Base-by-base conservation (phyloP, 2,888 invertebrate species). In the Saturnia pavonia region DNA sequence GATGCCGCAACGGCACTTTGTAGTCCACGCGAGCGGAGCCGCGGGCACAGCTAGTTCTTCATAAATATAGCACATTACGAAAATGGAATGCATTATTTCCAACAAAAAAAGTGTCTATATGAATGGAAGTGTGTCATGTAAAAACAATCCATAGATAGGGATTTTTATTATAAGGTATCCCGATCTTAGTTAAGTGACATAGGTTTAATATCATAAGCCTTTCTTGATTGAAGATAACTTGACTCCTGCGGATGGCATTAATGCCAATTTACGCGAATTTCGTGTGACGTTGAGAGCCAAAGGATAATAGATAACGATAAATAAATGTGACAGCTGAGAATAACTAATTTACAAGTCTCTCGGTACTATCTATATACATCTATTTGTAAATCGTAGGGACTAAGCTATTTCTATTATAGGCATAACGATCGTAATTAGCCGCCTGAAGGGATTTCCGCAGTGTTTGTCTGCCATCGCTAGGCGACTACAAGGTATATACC, bases 401-500 rank as follows among this genome's bases (percentile, higher is more conserved):
- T 54, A 22, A 22, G n/a, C 54, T n/a, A 54, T 54, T 54, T 54
- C 11, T 22, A 12, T 57, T 67, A 69, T 57, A 69, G 78, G 69
- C 69, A 77, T 84, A 88, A 89, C 83, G 88, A 89, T 88, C 83
- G 84, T 74, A 77, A 82, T 79, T 80, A 82, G 75, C 69, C 71
- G 70, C 72, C 45, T 70, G 78, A 73, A 80, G 76, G 76, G 79
- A 84, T 83, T 85, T 82, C 82, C 84, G 80, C 85, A 79, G 78
- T 89, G 88, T 91, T 90, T 88, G 87, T 73, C 74, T 74, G 70
- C 72, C 76, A 88, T 90, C 85, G 86, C 90, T 90, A 86, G 84
- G 89, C 90, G 89, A 91, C 89, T 22, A 80, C 25, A n/a, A 43
- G 68, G 57, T 34, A 34, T 34, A 69, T n/a, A n/a, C n/a, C n/a